Percentiles rank a stretch among this genome's conserved stretches.
These are phyloP conservation scores for Brassicogethes aeneus DNA, from an alignment of 2,888 invertebrate genomes.

Conservation along the genomic window DNA sequence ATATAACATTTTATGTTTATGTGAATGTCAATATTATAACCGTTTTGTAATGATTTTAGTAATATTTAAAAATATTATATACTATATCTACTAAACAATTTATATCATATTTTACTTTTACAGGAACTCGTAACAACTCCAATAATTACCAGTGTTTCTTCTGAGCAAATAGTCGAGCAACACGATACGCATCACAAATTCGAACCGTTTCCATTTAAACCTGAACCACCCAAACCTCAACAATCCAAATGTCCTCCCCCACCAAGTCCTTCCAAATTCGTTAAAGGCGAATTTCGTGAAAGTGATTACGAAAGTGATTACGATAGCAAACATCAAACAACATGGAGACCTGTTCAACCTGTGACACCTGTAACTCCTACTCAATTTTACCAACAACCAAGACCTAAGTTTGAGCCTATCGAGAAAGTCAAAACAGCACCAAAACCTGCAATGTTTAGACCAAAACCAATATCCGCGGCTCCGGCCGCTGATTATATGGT, in stretches of 20 bases:
- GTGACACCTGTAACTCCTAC: slow-evolving; percentile 39
- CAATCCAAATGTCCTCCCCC: slow-evolving; percentile 43
- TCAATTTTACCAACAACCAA: slow-evolving; percentile 25
- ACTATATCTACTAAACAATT: too few relatives aligned
- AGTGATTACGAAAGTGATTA: slow-evolving; percentile 68
- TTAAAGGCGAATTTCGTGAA: slow-evolving; percentile 55
- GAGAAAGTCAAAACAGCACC: slow-evolving; percentile 41
- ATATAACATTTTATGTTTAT: background rate
- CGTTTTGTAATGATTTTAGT: too few relatives aligned
- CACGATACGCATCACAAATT: slow-evolving; percentile 35
- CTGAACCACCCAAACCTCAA: slow-evolving; percentile 35
- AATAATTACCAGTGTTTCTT: slow-evolving; percentile 42
- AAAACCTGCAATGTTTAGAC: slow-evolving; percentile 43
- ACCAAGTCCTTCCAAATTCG: slow-evolving; percentile 56
- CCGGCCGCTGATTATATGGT: slow-evolving; percentile 18
- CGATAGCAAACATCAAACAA: slow-evolving; percentile 52
- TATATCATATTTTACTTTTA: slow-evolving; percentile 21
- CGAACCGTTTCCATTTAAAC: slow-evolving; percentile 42
- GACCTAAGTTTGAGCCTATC: slow-evolving; percentile 53
- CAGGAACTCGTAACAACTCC: slow-evolving; percentile 49
- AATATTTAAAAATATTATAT: too few relatives aligned
- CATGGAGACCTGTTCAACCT: slow-evolving; percentile 45
- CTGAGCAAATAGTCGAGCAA: slow-evolving; percentile 32
- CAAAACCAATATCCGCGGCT: slow-evolving; percentile 43
- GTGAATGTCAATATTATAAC: too few relatives aligned